A percentile compares a stretch with the other conserved stretches of the same genome.
Conservation (phyloP, 2,888 invertebrate species). For the Sinodicranocentrus sp. region DNA sequence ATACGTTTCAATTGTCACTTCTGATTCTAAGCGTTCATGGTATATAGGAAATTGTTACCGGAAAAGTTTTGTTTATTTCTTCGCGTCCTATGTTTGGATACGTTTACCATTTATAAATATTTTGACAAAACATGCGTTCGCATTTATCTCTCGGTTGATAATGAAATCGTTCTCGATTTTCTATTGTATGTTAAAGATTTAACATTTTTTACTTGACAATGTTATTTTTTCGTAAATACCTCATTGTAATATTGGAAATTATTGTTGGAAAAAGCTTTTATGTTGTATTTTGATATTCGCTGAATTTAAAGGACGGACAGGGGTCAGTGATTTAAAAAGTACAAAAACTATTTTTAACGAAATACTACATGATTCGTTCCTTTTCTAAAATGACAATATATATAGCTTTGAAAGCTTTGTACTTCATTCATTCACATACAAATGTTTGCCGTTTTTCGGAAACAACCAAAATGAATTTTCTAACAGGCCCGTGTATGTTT, state of each 20-base stretch:
- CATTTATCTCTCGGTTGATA: constrained; percentile 13
- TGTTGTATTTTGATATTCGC: constrained; percentile 54
- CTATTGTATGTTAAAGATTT: constrained; percentile 35
- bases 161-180: constrained; percentile 21
- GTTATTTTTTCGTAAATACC: constrained; percentile 40
- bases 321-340: constrained; percentile 38
- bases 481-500: too few relatives aligned
- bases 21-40: constrained; percentile 19
- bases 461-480: too few relatives aligned
- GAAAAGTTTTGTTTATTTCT: constrained; percentile 41
- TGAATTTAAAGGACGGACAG: constrained; percentile 31
- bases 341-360: constrained; percentile 41
- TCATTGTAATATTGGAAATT: constrained; percentile 37
- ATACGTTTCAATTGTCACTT: constrained; percentile 34
- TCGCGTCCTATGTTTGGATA: constrained; percentile 27
- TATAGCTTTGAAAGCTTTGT: too few relatives aligned
- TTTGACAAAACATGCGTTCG: constrained; percentile 35
- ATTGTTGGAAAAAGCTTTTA: constrained; percentile 31
- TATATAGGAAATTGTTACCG: constrained; percentile 26
- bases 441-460: too few relatives aligned
- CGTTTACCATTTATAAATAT: constrained; percentile 20
- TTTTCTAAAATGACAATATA: background rate
- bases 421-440: too few relatives aligned
- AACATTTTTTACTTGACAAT: constrained; percentile 35
- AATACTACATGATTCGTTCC: background rate